A percentile compares a stretch with the other conserved stretches of the same genome.
These are phyloP conservation scores for Papilio gigon DNA, from an alignment of 2,888 invertebrate genomes.

Conservation along the genomic window DNA sequence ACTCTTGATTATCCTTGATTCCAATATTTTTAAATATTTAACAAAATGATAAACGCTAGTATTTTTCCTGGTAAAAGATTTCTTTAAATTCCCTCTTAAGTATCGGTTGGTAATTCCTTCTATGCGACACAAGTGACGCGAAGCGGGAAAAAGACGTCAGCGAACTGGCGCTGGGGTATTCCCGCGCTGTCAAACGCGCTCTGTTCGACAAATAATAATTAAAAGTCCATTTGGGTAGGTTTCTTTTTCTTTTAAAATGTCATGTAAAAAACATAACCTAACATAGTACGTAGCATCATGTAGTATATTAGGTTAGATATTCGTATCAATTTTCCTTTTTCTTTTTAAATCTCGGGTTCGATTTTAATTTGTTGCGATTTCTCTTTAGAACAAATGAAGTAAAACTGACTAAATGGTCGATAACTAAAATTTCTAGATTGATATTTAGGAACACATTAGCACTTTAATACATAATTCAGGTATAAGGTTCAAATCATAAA, in stretches of 20 bases:
- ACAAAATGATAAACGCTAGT: background rate
- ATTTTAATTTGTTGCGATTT: no score
- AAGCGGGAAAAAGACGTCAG: constrained; percentile 17
- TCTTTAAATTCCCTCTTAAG: background rate
- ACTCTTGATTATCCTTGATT: background rate
- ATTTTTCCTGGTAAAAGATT: constrained; percentile 2
- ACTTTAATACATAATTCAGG: no score
- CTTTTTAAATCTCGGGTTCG: no score
- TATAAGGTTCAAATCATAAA: no score
- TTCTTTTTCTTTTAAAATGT: background rate
- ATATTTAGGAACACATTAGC: no score
- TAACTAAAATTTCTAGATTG: no score
- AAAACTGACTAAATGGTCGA: no score
- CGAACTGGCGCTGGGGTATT: constrained; percentile 18
- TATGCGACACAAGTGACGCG: constrained; percentile 8
- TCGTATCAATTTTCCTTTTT: background rate
- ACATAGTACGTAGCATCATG: background rate
- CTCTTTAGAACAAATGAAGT: no score
- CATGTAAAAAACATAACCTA: background rate
- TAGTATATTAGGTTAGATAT: background rate
- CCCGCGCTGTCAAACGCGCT: constrained; percentile 17
- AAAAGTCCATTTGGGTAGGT: background rate
- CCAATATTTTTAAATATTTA: background rate
- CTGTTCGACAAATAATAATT: background rate
- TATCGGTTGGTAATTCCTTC: constrained; percentile 6